Evolutionary conservation across 2,888 invertebrate genomes (phyloP), one percentile per base, ranked within the genome.

Genomic region (Stenichneumon culpator): DNA sequence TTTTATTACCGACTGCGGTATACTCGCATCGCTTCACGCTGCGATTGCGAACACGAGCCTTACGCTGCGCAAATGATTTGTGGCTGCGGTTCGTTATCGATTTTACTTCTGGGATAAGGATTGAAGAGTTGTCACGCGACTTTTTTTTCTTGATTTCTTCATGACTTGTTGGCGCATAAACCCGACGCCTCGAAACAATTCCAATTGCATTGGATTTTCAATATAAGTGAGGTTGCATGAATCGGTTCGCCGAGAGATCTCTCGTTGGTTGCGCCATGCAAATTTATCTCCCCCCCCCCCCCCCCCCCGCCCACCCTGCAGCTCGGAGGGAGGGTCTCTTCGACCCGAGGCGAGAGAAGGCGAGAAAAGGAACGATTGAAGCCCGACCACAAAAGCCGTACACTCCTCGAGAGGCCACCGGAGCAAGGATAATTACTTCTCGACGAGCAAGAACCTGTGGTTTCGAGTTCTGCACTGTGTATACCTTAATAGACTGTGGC

Each of bases 341-440:
- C 52, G 77, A 44, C 44, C 25, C 44, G 70, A 32, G 60, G 78
- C 14, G 19, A 65, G 72, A 22, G 70, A 69, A 70, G 63, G 28
- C 22, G 54, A 54, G 65, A 22, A 52, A 72, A 70, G n/a, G 32
- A 72, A n/a, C 67, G 72, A 78, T 78, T 60, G 72, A 44, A 77
- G 65, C 67, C 32, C 72, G 36, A 82, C 77, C 72, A 67, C 72
- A 67, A 82, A 73, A 72, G 72, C 72, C 39, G 67, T 78, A 65
- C 57, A 77, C 47, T 77, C n/a, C 67, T 6, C 39, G 32, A 67
- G 72, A 78, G 78, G 47, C 72, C 72, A 52, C 22, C 44, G 57
- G 77, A 78, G 82, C 82, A 82, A 78, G 57, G 67, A 78, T 72
- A 82, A 82, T 82, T 82, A 82, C 72, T 73, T 57, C 63, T 72